Conservation (phyloP, 2,888 invertebrate species). For the Archips xylosteana region DNA sequence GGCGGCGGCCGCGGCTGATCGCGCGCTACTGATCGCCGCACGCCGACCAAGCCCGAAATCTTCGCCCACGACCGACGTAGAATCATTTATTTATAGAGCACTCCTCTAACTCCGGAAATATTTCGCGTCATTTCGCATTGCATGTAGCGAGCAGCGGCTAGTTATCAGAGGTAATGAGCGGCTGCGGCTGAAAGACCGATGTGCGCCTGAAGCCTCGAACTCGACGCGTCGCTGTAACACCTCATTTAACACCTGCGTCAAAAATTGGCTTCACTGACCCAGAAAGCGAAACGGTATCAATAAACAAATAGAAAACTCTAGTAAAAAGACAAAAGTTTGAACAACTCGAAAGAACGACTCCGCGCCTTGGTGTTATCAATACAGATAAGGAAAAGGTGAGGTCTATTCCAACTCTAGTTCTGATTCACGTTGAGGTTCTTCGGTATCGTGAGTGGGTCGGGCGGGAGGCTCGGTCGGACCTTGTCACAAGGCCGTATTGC, state of each 20-base stretch:
- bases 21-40: slow-evolving; percentile 77
- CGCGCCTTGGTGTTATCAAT: slow-evolving; percentile 22
- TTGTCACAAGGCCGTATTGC: slow-evolving; percentile 77
- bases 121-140: slow-evolving; percentile 85
- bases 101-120: slow-evolving; percentile 85
- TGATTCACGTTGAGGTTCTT: slow-evolving; percentile 37
- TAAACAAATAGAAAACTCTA: slow-evolving; percentile 26
- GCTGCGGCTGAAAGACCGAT: slow-evolving; percentile 43
- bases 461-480: slow-evolving; percentile 77
- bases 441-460: slow-evolving; percentile 52
- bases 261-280: slow-evolving; percentile 9
- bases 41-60: slow-evolving; percentile 76
- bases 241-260: background rate
- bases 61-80: slow-evolving; percentile 82
- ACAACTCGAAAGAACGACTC: slow-evolving; percentile 9
- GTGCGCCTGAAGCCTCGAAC: slow-evolving; percentile 12
- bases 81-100: slow-evolving; percentile 84
- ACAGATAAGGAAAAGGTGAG: slow-evolving; percentile 33
- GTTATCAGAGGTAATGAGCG: slow-evolving; percentile 74
- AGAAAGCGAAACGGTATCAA: slow-evolving; percentile 15
- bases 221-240: background rate
- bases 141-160: slow-evolving; percentile 67
- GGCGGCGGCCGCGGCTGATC: slow-evolving; percentile 83
- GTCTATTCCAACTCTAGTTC: slow-evolving; percentile 21
- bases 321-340: slow-evolving; percentile 10